Conservation (phyloP, 2,797 vertebrate genomes). For the Chelmon rostratus region DNA sequence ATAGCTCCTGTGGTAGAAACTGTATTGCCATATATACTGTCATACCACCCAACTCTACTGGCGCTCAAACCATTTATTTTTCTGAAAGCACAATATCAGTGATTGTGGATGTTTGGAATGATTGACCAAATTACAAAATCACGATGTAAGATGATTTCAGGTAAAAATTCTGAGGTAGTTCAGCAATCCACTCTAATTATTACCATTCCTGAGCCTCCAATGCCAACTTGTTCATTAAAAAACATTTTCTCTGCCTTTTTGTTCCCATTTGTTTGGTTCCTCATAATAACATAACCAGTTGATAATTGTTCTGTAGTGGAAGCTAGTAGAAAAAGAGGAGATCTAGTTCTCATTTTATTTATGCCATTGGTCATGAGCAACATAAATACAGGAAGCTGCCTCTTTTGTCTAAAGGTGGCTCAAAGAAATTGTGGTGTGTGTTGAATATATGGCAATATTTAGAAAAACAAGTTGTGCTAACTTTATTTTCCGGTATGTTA, state of each 20-base stretch:
- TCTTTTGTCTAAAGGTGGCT: not conserved
- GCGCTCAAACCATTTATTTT: conserved; percentile 2
- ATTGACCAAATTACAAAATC: not conserved
- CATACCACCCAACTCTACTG: not conserved
- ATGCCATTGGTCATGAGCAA: not conserved
- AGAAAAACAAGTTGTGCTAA: not conserved
- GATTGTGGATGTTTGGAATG: not conserved
- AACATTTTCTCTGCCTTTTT: not conserved
- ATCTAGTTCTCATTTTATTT: not conserved
- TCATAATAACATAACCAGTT: conserved; percentile 7
- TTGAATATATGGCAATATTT: not conserved
- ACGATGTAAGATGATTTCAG: not conserved
- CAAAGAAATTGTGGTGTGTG: not conserved
- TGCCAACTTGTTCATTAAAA: not conserved
- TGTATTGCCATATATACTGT: no score
- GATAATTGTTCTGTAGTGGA: conserved; percentile 9
- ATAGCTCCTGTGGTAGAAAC: no score
- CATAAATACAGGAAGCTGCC: not conserved
- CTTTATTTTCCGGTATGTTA: not conserved
- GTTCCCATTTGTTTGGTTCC: not conserved
- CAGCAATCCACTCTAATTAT: not conserved
- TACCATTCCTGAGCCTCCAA: not conserved
- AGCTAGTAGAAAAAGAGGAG: not conserved
- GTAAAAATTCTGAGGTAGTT: conserved; percentile 4
- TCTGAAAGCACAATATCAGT: not conserved